Evolutionary conservation across 2,113 vertebrate species (phyloP).

Genomic region (Callionymus lyra): DNA sequence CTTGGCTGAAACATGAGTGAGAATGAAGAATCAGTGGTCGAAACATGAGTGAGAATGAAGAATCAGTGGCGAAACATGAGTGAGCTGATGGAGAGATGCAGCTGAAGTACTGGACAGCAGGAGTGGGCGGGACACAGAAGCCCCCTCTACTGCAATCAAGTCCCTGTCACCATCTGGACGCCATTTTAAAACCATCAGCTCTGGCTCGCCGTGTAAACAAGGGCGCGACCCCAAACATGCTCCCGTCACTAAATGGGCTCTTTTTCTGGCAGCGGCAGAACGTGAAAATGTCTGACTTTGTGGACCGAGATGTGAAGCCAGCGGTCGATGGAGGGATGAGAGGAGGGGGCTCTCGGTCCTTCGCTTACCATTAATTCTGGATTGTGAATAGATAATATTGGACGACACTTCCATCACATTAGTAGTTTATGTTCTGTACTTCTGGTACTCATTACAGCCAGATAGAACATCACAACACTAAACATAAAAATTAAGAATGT

Average conservation of each 20-base stretch:
- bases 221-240: conserved; percentile 61
- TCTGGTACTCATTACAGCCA: too few relatives aligned
- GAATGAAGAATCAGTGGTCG: conserved; percentile 14
- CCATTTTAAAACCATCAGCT: conserved; percentile 71
- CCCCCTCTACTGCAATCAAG: conserved; percentile 57
- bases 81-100: conserved; percentile 27
- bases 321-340: conserved; percentile 3
- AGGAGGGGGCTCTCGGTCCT: conserved; percentile 13
- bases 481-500: too few relatives aligned
- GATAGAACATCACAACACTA: too few relatives aligned
- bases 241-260: conserved; percentile 51
- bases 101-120: conserved; percentile 54
- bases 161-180: conserved; percentile 65
- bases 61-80: conserved; percentile 25
- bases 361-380: conserved; percentile 21
- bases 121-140: conserved; percentile 46
- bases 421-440: too few relatives aligned
- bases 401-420: conserved; percentile 4
- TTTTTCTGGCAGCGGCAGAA: conserved; percentile 51
- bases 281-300: conserved; percentile 44
- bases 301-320: not conserved
- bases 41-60: conserved; percentile 10
- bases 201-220: conserved; percentile 59
- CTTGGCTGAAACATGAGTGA: conserved; percentile 5
- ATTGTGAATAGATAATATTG: conserved; percentile 15